Conservation (phyloP, 2,113 vertebrate genomes). For the Numida meleagris region DNA sequence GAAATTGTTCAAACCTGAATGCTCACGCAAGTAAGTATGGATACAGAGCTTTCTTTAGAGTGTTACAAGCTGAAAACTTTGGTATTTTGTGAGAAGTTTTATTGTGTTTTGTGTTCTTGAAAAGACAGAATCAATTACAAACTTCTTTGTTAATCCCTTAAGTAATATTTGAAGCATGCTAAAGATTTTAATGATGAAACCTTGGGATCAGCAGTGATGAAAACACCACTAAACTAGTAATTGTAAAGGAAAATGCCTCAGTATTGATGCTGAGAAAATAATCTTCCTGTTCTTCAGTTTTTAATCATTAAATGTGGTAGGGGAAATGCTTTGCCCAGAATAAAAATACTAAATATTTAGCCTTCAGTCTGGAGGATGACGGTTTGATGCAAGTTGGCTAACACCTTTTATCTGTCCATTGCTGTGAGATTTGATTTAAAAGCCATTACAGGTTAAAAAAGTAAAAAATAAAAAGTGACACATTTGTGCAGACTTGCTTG, state of each 20-base stretch:
- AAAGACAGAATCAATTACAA: slow-evolving; percentile 70
- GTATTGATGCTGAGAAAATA: slow-evolving; percentile 34
- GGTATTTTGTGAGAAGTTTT: not conserved
- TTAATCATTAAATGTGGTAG: slow-evolving; percentile 51
- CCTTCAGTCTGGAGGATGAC: not conserved
- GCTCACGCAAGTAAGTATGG: not conserved
- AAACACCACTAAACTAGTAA: slow-evolving; percentile 64
- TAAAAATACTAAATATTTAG: slow-evolving; percentile 1
- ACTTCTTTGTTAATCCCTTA: slow-evolving; percentile 70
- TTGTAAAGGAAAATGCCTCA: slow-evolving; percentile 8
- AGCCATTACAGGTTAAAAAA: not conserved
- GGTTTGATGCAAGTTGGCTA: not conserved
- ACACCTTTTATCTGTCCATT: not conserved
- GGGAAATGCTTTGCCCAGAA: slow-evolving; percentile 30
- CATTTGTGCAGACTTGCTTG: not conserved
- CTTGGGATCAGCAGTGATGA: slow-evolving; percentile 52
- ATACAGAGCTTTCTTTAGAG: not conserved
- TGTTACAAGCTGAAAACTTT: not conserved
- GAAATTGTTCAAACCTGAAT: not conserved
- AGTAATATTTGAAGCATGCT: slow-evolving; percentile 59
- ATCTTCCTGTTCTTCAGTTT: slow-evolving; percentile 40
- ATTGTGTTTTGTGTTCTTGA: slow-evolving; percentile 44
- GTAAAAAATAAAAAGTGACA: not conserved
- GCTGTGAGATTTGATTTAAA: not conserved
- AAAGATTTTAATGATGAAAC: slow-evolving; percentile 65